phyloP scores from a whole-genome alignment of 64 coral and sea anemone genomes.

The Pocillopora verrucosa region DNA sequence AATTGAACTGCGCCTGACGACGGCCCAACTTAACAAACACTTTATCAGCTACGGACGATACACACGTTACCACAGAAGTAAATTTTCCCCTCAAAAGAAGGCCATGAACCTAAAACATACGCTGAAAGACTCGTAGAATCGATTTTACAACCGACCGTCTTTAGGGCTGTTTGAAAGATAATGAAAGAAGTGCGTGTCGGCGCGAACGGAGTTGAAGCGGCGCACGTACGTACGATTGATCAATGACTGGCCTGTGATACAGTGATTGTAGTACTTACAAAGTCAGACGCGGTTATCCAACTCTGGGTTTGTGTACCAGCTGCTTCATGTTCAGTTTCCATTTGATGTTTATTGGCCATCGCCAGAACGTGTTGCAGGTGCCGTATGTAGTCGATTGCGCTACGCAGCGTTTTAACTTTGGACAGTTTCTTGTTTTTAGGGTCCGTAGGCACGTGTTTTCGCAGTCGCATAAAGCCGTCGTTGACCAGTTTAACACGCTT shows the following conservation, averaged over 20 bases:
- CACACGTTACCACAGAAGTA: not conserved
- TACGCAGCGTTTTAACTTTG: slow-evolving; percentile 99
- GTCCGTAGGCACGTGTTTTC: slow-evolving; percentile 98
- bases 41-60: not conserved
- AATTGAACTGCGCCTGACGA: slow-evolving; percentile 20
- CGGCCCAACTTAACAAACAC: slow-evolving; percentile 9
- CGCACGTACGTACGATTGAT: slow-evolving; percentile 11
- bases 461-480: slow-evolving; percentile 89
- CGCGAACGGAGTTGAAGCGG: not conserved
- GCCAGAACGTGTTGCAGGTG: slow-evolving; percentile 96
- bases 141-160: not conserved
- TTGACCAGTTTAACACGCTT: slow-evolving; percentile 97
- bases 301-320: slow-evolving; percentile 66
- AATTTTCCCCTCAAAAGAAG: not conserved
- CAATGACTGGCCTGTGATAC: slow-evolving; percentile 27
- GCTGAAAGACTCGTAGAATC: not conserved
- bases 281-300: slow-evolving; percentile 86
- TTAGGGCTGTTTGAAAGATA: not conserved
- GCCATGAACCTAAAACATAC: slow-evolving; percentile 3
- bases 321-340: slow-evolving; percentile 81
- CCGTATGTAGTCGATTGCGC: slow-evolving; percentile 98
- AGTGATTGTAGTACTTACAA: slow-evolving; percentile 76
- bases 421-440: slow-evolving; percentile 99
- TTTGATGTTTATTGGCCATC: slow-evolving; percentile 91
- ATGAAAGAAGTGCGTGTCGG: not conserved